Base-by-base conservation (phyloP, 2,797 vertebrate species). In the Rhinella marina region DNA sequence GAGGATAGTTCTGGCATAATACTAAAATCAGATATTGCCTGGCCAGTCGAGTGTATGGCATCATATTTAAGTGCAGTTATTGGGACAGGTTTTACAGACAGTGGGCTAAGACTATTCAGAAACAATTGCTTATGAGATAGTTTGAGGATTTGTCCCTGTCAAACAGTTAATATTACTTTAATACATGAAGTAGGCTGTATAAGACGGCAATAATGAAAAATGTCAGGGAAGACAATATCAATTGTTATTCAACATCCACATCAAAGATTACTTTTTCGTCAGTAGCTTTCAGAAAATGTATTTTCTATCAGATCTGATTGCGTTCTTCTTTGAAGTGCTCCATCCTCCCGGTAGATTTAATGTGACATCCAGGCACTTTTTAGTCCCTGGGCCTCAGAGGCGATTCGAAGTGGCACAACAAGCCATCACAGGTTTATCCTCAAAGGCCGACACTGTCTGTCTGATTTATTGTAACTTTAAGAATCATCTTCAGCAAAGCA, bases 141-240 rank as follows among this genome's bases (percentile, higher is more conserved):
- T 95, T 95, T 93, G 94, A 96, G 95, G 96, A 97, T 97, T 97
- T 96, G 95, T 95, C 94, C 95, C 97, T 95, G 97, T 97, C 96
- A 96, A 97, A 96, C 96, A 97, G 96, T 97, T 98, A 98, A 98
- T 98, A 97, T 98, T 96, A 94, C 95, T 96, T 96, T 97, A 98
- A 98, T 97, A 96, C 96, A 95, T 94, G 95, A 93, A 96, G 95
- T 96, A 96, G 96, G 95, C 97, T 93, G 95, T 96, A 92, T 97
- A 97, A 97, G 97, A 96, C 96, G 92, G 94, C 93, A 96, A 97
- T 98, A 97, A 98, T 98, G 97, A 98, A 98, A 98, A 98, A 98
- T 97, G 97, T 97, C 96, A 96, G 96, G 96, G 96, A 97, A 98
- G 97, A 98, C 97, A 97, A 97, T 97, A 98, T 98, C 97, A 97